Conservation (phyloP, 2,888 invertebrate genomes). For the Colletes collaris region DNA sequence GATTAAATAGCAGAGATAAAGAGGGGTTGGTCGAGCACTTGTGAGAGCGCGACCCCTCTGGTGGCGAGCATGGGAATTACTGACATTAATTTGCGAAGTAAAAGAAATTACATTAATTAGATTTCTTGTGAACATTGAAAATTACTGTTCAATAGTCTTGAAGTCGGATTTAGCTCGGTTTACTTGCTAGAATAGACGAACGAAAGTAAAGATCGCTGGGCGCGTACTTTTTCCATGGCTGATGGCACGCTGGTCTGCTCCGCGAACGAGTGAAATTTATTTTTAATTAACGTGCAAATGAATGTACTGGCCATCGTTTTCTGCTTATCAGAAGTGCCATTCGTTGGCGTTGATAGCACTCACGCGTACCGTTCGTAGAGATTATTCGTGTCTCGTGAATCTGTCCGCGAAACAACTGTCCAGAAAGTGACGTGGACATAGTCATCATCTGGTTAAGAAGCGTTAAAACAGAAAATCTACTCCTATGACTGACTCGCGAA, state of each 20-base stretch:
- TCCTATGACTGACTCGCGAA: slow-evolving; percentile 3
- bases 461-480: slow-evolving; percentile 42
- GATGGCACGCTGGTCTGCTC: slow-evolving; percentile 3
- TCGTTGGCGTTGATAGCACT: slow-evolving; percentile 64
- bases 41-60: too few species aligned
- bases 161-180: too few species aligned
- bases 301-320: slow-evolving; percentile 66
- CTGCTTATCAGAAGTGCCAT: slow-evolving; percentile 71
- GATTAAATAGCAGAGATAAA: too few species aligned
- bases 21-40: too few species aligned
- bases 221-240: not conserved
- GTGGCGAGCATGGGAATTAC: too few species aligned
- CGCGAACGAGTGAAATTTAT: slow-evolving; percentile 69
- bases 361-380: slow-evolving; percentile 29
- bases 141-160: too few species aligned
- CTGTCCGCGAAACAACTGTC: slow-evolving; percentile 59
- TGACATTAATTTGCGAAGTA: too few species aligned
- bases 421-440: slow-evolving; percentile 52
- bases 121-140: too few species aligned
- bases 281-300: slow-evolving; percentile 79
- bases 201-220: not conserved
- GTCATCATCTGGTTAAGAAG: slow-evolving; percentile 42
- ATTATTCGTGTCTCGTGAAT: slow-evolving; percentile 61
- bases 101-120: too few species aligned
- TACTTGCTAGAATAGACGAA: too few species aligned